Evolutionary conservation across 30 jellyfish, hydroid and myxozoan species (phyloP), one percentile per base, ranked within the genome.

Genomic region (Morbakka virulenta): DNA sequence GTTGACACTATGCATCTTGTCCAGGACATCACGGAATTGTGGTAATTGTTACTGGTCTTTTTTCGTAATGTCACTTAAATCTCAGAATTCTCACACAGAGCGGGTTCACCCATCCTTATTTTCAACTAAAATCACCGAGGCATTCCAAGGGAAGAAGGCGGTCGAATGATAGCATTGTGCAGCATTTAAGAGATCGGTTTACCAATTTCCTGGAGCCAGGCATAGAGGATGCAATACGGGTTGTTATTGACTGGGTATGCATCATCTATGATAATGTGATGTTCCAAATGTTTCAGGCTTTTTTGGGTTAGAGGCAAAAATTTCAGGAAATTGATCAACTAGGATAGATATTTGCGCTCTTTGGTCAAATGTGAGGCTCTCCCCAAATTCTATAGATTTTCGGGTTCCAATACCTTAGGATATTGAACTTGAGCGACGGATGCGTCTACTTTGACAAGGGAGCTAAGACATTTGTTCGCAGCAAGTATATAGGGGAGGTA

Each of bases 131-230:
- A 76, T 76, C 0, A 76, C 28, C 32, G 87, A 79, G 25, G 79
- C 69, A 28, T 76, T 76, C 87, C 87, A 76, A 27, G 79, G 87
- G 87, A 76, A 31, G 69, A 32, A 22, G 87, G 64, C 20, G 87
- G 87, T 13, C 87, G 79, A 35, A 76, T 76, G 13, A 76, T 76
- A 3, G 35, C 87, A 61, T 76, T 76, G 33, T 33, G 57, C 2
- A 76, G 69, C 87, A 57, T 76, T 62, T 76, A 69, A 35, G 35
- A 48, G 2, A 76, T 36, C 49, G 62, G 87, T 32, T 57, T 32
- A 23, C 35, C 35, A 2, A 53, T 28, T 61, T 57, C 69, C 14
- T 28, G 23, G 25, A 21, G 22, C 87, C 87, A 76, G 9, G 87
- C 87, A 0, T 61, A 57, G 0, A 79, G 87, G 0, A 76, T 22